Base-by-base conservation (phyloP, 2,888 invertebrate genomes). In the Zygothrica quintamaculata region DNA sequence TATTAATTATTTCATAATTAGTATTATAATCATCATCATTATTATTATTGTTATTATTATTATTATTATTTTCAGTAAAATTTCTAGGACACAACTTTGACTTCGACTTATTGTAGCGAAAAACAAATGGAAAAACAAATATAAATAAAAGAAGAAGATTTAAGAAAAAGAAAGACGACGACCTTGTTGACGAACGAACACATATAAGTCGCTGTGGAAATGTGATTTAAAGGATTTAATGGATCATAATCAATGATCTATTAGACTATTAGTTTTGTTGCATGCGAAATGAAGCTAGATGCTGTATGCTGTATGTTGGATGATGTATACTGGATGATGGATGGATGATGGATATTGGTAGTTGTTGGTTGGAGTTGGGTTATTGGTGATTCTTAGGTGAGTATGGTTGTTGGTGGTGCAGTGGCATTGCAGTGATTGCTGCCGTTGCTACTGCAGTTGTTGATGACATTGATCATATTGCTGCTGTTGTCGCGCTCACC, bases 321-420 rank as follows among this genome's bases (percentile, higher is more conserved):
- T 59, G 59, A 31, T 34, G 34, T 22, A 16, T 22, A 22, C 29
- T 46, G 42, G 34, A 55, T 50, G 52, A 13, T 48, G n/a, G n/a
- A n/a, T n/a, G n/a, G n/a, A n/a, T n/a, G n/a, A n/a, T n/a, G n/a
- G n/a, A n/a, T n/a, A n/a, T n/a, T n/a, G n/a, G n/a, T n/a, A n/a
- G n/a, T n/a, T n/a, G n/a, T n/a, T n/a, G n/a, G n/a, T n/a, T n/a
- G n/a, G n/a, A n/a, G n/a, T n/a, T n/a, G n/a, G n/a, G n/a, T n/a
- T n/a, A n/a, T n/a, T n/a, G n/a, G 58, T 74, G 74, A 59, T 64
- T 57, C 74, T 65, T 60, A 65, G 74, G 72, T 74, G 51, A 71
- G 69, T 71, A 67, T 61, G 62, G 36, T 36, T 36, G 51, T 26
- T 43, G 60, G 47, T 56, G 67, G 52, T 31, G 50, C 48, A 50